Base-by-base conservation (phyloP, 2,797 vertebrate species). In the Emydoidea blandingii region DNA sequence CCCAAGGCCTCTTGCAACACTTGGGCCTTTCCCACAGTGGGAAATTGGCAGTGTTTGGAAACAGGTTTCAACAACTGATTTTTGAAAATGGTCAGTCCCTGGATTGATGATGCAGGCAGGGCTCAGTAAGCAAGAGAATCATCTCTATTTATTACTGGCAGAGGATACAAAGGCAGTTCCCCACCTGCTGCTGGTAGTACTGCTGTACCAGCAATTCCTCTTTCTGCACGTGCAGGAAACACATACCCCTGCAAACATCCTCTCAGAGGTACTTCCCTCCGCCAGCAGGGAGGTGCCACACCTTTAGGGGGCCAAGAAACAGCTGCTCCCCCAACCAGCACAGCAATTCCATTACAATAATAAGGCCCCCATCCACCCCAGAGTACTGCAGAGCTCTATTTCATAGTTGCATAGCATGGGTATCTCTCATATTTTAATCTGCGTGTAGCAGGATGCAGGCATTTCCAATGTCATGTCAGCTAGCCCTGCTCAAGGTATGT, bases 401-500 rank as follows among this genome's bases (percentile, higher is more conserved):
- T 62, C 80, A 56, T 49, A 65, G 53, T 25, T 34, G n/a, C 29
- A 68, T 81, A 86, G 83, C 72, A 6, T 12, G 52, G 56, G 56
- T 44, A 85, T 44, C 84, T 82, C 10, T 81, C 65, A 8, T 2
- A 4, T 54, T 95, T 44, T 81, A 65, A 93, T 87, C 34, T 92
- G 65, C 82, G 65, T 54, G 74, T 29, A 41, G 83, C 83, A 90
- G 59, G 74, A 86, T 7, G 4, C n/a, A 93, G 72, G 34, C 14
- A 68, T 85, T 85, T 91, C 52, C 88, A 89, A 15, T 27, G 62
- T 8, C 56, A 88, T 0, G 0, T 41, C 87, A 91, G 74, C 41
- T 18, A 41, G 41, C n/a, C 93, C 79, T 95, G 65, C 62, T 92
- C 81, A 85, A 82, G 85, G 25, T 23, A 81, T 62, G 3, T 53